Conservation (phyloP, 2,113 vertebrate genomes). For the Rissa tridactyla region DNA sequence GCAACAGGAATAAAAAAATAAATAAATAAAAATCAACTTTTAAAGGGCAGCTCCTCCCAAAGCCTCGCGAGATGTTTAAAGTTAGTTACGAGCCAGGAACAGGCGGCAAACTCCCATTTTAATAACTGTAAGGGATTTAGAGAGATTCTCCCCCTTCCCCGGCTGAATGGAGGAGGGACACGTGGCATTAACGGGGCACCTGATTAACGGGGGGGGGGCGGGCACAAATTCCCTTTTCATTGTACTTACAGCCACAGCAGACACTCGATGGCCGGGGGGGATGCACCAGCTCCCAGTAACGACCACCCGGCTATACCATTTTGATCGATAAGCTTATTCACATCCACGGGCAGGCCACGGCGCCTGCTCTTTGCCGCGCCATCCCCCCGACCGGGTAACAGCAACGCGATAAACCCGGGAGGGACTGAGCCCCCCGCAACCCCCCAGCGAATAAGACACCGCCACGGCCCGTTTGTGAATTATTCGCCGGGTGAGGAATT, state of each 20-base stretch:
- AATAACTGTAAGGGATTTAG: neutral
- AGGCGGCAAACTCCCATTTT: neutral
- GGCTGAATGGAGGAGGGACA: rapidly evolving
- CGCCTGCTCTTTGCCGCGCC: neutral
- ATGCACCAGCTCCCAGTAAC: neutral
- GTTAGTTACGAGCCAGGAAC: neutral
- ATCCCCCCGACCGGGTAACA: neutral
- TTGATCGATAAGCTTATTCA: neutral
- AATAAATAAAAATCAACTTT: neutral
- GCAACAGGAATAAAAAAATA: neutral
- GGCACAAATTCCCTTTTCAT: neutral
- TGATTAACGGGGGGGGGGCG: too few species aligned
- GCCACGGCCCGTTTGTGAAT: rapidly evolving
- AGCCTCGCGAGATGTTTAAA: neutral
- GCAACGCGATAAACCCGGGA: rapidly evolving
- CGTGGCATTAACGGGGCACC: rapidly evolving
- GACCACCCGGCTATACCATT: neutral
- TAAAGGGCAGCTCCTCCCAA: neutral
- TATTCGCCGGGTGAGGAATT: rapidly evolving
- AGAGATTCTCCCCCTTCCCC: neutral
- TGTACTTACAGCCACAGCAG: rapidly evolving
- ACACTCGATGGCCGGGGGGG: neutral
- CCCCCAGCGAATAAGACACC: rapidly evolving
- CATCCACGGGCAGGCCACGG: neutral
- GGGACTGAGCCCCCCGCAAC: neutral